A percentile compares a stretch with the other conserved stretches of the same genome.
phyloP scores from a whole-genome alignment of 2,888 invertebrate species.

The Hofmannophila pseudospretella region DNA sequence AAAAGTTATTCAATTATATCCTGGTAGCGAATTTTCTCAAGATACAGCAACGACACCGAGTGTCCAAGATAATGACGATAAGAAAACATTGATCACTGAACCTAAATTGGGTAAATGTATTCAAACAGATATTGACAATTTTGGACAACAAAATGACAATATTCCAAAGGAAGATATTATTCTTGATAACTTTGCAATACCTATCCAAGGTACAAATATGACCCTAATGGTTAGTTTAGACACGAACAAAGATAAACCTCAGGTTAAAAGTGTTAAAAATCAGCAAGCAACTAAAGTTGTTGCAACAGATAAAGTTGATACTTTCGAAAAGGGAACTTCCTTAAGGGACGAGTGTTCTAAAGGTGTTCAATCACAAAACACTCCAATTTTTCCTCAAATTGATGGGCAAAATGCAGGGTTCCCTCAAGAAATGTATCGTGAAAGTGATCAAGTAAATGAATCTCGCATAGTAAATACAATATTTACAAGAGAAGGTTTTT shows the following conservation, averaged over 20 bases:
- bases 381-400: conserved; percentile 1
- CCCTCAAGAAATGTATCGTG: neutral
- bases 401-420: neutral
- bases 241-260: conserved; percentile 7
- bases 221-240: conserved; percentile 17
- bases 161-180: conserved; percentile 13
- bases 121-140: conserved; percentile 1
- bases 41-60: neutral
- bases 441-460: neutral
- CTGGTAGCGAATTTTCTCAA: neutral
- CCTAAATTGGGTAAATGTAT: neutral
- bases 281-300: conserved; percentile 22
- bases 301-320: conserved; percentile 28
- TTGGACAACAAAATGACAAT: neutral
- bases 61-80: too few relatives aligned
- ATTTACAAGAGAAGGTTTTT: conserved; percentile 11
- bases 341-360: conserved; percentile 45
- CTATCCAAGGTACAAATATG: conserved; percentile 67
- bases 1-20: neutral
- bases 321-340: conserved; percentile 40
- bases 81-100: neutral
- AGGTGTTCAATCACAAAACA: conserved; percentile 37
- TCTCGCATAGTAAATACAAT: conserved; percentile 16
- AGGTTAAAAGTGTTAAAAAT: neutral
- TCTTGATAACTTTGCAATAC: conserved; percentile 46